Evolutionary conservation across 2,888 invertebrate genomes (phyloP), one percentile per base, ranked within the genome.

Genomic region (Linnaemya vulpina): DNA sequence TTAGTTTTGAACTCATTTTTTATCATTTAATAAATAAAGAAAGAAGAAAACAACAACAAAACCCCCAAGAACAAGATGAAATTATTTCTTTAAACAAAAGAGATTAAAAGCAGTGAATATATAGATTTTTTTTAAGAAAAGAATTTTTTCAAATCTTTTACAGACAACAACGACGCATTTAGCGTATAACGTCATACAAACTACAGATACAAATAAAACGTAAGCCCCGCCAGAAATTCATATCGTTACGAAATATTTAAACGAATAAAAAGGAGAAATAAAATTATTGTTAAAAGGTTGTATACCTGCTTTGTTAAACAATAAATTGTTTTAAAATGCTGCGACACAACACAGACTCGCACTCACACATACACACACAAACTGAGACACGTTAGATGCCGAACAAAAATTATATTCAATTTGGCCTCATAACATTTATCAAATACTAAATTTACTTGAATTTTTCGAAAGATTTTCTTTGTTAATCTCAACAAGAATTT

Each of bases 251-350:
- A 82, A 71, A 46, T 55, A 46, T 51, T 73, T 58, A 38, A 65
- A 51, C 49, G 65, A 43, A 62, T 68, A 51, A 60, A 60, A 58
- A 13, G 53, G n/a, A n/a, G n/a, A n/a, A 49, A 77, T 46, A 60
- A 70, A 65, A 82, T 67, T 80, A 82, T 75, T 78, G 78, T 76
- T 70, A 63, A 77, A 82, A 85, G 82, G 78, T 82, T 85, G 84
- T 85, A 78, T 85, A 85, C 85, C 85, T 85, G 85, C 85, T 79
- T 82, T 79, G 55, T 84, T 77, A 68, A 77, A 77, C 82, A 73
- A 76, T 84, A 85, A 85, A 85, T 83, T 75, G 49, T 73, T 82
- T 83, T 63, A 76, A 70, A 63, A 80, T 1, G 30, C 38, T 81
- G 77, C 78, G 62, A 70, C 77, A 68, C 38, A 77, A 1, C 25